These are phyloP conservation scores for Limnephilus rhombicus DNA, from an alignment of 2,888 invertebrate genomes.

Conservation along the genomic window DNA sequence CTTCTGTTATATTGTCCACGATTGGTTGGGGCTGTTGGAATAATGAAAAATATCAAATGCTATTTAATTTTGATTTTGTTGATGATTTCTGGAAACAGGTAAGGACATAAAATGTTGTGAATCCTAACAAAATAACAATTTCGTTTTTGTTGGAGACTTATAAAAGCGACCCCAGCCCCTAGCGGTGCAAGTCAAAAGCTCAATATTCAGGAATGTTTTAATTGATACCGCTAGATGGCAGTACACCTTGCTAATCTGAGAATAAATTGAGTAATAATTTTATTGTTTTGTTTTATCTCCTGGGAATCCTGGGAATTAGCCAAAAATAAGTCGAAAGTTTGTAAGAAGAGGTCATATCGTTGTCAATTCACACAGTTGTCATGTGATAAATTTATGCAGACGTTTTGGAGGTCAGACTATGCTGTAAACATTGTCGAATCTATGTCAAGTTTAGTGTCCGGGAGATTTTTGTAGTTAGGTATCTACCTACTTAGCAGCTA, in stretches of 20 bases:
- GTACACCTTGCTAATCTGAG: neutral
- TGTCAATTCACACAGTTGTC: neutral
- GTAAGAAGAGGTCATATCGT: neutral
- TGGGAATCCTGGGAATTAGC: neutral
- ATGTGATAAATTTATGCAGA: neutral
- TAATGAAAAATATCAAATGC: neutral
- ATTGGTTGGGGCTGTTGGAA: conserved; percentile 82
- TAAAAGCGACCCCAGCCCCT: neutral
- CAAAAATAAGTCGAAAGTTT: neutral
- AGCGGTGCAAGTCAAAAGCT: neutral
- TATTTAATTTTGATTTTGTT: neutral
- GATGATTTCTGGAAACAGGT: neutral
- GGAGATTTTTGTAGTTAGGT: neutral
- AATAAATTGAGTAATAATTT: no score
- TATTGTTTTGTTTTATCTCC: neutral
- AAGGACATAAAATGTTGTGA: no score
- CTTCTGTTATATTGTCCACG: conserved; percentile 85
- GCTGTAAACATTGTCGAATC: neutral
- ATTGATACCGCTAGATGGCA: neutral
- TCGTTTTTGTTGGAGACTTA: no score
- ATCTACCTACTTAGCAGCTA: no score
- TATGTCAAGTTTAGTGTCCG: neutral
- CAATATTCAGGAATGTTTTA: neutral
- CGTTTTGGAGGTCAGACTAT: neutral
- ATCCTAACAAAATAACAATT: no score